Evolutionary conservation across 2,797 vertebrate species (phyloP).

Genomic region (Ctenopoma multispine): DNA sequence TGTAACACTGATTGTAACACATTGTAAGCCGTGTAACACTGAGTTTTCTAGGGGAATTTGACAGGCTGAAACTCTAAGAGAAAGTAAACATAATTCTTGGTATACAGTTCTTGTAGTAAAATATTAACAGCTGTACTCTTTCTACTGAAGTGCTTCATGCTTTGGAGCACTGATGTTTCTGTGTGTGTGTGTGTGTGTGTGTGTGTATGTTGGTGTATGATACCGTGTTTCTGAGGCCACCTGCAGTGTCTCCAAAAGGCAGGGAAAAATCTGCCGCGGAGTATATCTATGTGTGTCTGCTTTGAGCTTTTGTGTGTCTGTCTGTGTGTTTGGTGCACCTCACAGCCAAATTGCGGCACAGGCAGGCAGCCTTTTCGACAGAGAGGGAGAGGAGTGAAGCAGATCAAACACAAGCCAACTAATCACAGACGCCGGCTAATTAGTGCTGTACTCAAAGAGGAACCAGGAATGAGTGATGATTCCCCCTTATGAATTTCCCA

Average conservation of each 20-base stretch:
- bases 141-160: conserved; percentile 38
- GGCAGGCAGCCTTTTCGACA: conserved; percentile 68
- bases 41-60: conserved; percentile 57
- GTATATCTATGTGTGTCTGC: conserved; percentile 41
- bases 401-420: conserved; percentile 81
- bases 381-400: conserved; percentile 64
- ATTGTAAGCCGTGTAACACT: conserved; percentile 19
- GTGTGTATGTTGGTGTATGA: conserved; percentile 43
- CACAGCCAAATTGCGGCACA: conserved; percentile 63
- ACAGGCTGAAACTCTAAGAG: conserved; percentile 58
- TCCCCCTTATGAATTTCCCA: conserved; percentile 75
- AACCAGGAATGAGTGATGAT: conserved; percentile 78
- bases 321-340: conserved; percentile 48
- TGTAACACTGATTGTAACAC: too few relatives aligned
- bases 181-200: conserved; percentile 11
- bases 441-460: conserved; percentile 82
- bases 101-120: conserved; percentile 55
- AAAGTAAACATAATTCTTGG: conserved; percentile 71
- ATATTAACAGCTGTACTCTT: conserved; percentile 73
- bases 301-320: conserved; percentile 37
- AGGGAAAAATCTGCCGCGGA: conserved; percentile 41
- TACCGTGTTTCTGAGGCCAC: conserved; percentile 65
- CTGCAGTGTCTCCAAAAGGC: conserved; percentile 66
- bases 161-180: conserved; percentile 21
- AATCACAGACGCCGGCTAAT: conserved; percentile 84